These are phyloP conservation scores for Chaenodraco wilsoni DNA, from an alignment of 2,797 vertebrate genomes.

Conservation along the genomic window DNA sequence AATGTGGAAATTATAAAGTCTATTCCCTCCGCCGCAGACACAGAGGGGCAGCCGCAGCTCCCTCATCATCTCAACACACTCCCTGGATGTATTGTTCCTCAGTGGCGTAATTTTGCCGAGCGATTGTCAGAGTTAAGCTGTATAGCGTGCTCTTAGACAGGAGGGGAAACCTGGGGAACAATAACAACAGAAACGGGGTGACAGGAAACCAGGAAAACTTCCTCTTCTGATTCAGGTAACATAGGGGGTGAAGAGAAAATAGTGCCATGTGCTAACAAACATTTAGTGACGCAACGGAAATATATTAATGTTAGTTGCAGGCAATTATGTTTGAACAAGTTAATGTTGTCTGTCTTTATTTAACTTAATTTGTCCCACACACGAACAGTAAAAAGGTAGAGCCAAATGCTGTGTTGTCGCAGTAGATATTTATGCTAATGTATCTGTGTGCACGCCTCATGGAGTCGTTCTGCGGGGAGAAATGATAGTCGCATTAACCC, in stretches of 20 bases:
- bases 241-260: not conserved
- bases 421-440: slow-evolving; percentile 67
- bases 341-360: slow-evolving; percentile 18
- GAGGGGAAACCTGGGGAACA: slow-evolving; percentile 31
- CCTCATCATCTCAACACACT: slow-evolving; percentile 56
- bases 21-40: slow-evolving; percentile 33
- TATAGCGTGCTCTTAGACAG: slow-evolving; percentile 20
- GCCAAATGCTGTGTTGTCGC: slow-evolving; percentile 41
- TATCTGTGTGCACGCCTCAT: slow-evolving; percentile 52
- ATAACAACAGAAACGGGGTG: slow-evolving; percentile 15
- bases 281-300: no score
- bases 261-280: no score
- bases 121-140: slow-evolving; percentile 42
- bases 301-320: slow-evolving; percentile 25
- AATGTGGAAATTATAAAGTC: slow-evolving; percentile 29
- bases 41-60: slow-evolving; percentile 60
- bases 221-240: not conserved
- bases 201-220: slow-evolving; percentile 21
- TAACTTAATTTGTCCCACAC: not conserved
- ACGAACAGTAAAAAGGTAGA: not conserved
- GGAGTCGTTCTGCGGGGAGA: slow-evolving; percentile 73
- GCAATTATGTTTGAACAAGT: slow-evolving; percentile 40
- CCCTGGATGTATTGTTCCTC: slow-evolving; percentile 52
- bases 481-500: slow-evolving; percentile 83
- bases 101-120: slow-evolving; percentile 45